Evolutionary conservation across 1,140 invertebrate genomes (phyloP).

Genomic region (Drosophila virilis): DNA sequence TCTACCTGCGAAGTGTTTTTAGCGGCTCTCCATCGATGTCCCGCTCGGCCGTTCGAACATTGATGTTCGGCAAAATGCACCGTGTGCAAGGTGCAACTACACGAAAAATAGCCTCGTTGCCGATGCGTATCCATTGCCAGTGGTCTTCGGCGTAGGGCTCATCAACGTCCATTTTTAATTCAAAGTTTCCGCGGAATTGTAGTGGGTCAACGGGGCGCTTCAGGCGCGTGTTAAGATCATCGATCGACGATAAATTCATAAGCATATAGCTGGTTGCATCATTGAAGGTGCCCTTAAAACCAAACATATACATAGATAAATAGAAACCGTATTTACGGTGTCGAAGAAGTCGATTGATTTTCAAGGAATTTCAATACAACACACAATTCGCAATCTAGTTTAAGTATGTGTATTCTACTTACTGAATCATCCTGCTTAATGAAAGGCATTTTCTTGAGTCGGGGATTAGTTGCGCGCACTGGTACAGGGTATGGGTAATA

Average conservation of each 20-base stretch:
- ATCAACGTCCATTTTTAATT: constrained; percentile 84
- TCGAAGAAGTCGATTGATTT: no score
- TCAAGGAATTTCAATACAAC: no score
- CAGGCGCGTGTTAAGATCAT: constrained; percentile 84
- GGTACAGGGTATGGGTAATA: constrained; percentile 86
- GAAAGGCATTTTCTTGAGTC: constrained; percentile 61
- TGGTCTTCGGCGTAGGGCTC: constrained; percentile 85
- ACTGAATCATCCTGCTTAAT: constrained; percentile 71
- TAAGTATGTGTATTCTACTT: constrained; percentile 9
- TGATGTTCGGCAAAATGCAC: constrained; percentile 87
- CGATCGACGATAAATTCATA: constrained; percentile 84
- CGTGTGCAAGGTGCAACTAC: constrained; percentile 84
- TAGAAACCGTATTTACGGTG: no score
- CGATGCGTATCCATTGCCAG: constrained; percentile 84
- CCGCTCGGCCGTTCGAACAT: constrained; percentile 86
- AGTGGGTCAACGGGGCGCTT: constrained; percentile 84
- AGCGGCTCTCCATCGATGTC: constrained; percentile 86
- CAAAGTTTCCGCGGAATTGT: constrained; percentile 86
- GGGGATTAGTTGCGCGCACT: constrained; percentile 45
- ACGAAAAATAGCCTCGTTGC: constrained; percentile 80
- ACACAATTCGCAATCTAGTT: no score
- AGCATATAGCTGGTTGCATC: constrained; percentile 85
- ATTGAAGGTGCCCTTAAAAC: constrained; percentile 84
- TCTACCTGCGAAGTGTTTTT: constrained; percentile 85
- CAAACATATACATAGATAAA: no score